Percentiles rank a stretch among this genome's conserved stretches.
Evolutionary conservation across 2,888 invertebrate genomes (phyloP).

Genomic region (Anthophora plumipes): DNA sequence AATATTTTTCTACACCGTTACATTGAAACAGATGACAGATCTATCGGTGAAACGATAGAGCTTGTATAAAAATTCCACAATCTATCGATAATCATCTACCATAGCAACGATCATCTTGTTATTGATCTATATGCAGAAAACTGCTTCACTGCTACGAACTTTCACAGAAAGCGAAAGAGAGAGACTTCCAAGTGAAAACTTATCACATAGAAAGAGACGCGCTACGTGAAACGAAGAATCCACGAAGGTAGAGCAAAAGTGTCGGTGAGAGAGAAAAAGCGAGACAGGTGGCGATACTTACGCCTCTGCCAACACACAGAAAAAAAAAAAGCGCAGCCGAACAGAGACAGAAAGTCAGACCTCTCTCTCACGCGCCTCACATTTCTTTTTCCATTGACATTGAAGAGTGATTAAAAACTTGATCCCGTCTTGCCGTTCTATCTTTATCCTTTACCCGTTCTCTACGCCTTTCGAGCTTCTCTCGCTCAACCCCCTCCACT

Average conservation of each 20-base stretch:
- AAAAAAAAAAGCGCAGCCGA: background rate
- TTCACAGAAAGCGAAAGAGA: constrained; percentile 5
- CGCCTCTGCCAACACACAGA: constrained; percentile 41
- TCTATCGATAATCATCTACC: background rate
- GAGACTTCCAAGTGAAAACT: background rate
- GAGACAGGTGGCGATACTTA: constrained; percentile 51
- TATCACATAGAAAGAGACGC: background rate
- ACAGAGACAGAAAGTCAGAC: constrained; percentile 4
- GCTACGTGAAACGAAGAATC: background rate
- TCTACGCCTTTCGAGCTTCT: constrained; percentile 58
- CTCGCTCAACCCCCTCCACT: too few species aligned
- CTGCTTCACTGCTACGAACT: background rate
- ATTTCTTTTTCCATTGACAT: constrained; percentile 75
- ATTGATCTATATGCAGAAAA: background rate
- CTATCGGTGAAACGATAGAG: too few species aligned
- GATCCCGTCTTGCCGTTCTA: constrained; percentile 71
- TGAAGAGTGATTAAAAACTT: constrained; percentile 81
- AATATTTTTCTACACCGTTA: too few species aligned
- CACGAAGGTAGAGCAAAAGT: background rate
- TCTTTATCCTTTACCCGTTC: constrained; percentile 70
- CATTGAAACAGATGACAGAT: too few species aligned
- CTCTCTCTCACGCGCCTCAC: constrained; percentile 55
- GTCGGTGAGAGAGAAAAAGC: background rate
- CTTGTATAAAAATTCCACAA: too few species aligned
- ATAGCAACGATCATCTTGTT: background rate